phyloP scores from a whole-genome alignment of 2,888 invertebrate species.

The Pterostichus niger region DNA sequence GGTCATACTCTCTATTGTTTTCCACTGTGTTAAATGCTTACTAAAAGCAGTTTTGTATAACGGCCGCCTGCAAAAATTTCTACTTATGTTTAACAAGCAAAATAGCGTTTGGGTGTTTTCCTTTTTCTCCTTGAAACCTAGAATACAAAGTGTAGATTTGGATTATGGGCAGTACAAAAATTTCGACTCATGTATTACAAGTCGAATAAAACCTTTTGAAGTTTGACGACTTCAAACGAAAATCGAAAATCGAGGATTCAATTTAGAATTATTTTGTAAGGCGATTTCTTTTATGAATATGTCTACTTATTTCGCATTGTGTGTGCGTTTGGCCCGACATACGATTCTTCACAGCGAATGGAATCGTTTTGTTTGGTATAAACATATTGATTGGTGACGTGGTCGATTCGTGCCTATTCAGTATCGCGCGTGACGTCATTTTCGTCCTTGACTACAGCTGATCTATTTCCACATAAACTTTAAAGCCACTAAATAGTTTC shows the following conservation, averaged over 20 bases:
- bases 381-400: no score
- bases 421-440: no score
- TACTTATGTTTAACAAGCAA: constrained; percentile 21
- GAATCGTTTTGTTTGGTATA: no score
- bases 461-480: no score
- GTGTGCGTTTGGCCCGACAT: no score
- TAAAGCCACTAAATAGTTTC: no score
- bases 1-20: no score
- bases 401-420: no score
- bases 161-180: neutral
- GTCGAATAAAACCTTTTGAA: constrained; percentile 12
- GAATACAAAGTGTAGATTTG: constrained; percentile 2
- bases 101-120: neutral
- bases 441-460: no score
- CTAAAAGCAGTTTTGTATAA: neutral
- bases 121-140: neutral
- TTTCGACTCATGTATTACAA: no score
- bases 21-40: no score
- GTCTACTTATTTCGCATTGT: constrained; percentile 28
- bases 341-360: no score
- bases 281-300: constrained; percentile 25
- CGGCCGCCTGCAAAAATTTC: neutral
- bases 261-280: constrained; percentile 1
- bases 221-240: neutral
- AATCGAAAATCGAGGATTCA: constrained; percentile 11